Percentiles rank a stretch among this genome's conserved stretches.
phyloP scores from a whole-genome alignment of 2,888 invertebrate species.

The Stratiomys singularior region DNA sequence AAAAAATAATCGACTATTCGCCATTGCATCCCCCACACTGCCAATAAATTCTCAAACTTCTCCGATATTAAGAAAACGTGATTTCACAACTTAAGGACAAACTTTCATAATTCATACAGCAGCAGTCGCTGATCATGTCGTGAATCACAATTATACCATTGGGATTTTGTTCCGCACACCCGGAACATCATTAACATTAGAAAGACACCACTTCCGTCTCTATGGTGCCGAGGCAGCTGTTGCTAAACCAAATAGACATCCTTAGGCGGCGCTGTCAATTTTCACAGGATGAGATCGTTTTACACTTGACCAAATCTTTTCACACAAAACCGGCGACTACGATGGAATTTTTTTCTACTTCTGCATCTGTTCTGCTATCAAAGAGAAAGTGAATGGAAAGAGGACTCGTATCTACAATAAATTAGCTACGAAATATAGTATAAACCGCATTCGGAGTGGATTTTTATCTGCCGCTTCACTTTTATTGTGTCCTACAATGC shows the following conservation, averaged over 20 bases:
- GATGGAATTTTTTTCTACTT: neutral
- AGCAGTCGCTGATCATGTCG: neutral
- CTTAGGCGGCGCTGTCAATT: neutral
- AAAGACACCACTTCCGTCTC: neutral
- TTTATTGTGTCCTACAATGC: neutral
- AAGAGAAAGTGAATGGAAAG: neutral
- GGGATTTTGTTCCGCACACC: neutral
- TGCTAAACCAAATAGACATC: neutral
- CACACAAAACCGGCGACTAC: neutral
- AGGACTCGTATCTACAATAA: neutral
- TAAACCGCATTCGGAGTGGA: neutral
- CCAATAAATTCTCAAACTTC: slow-evolving; percentile 7
- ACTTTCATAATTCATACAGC: slow-evolving; percentile 23
- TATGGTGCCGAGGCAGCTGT: neutral
- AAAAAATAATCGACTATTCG: too few species aligned
- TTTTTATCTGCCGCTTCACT: neutral
- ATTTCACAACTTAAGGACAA: neutral
- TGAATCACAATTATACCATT: slow-evolving; percentile 20
- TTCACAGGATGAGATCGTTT: slow-evolving; percentile 24
- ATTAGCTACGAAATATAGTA: slow-evolving; percentile 10
- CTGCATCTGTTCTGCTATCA: slow-evolving; percentile 13
- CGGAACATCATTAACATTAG: slow-evolving; percentile 9
- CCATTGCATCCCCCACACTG: too few species aligned
- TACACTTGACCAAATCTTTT: slow-evolving; percentile 41
- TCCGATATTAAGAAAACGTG: slow-evolving; percentile 7